A percentile compares a stretch with the other conserved stretches of the same genome.
phyloP scores from a whole-genome alignment of 2,888 invertebrate genomes.

The Sphaerophoria rueppellii region DNA sequence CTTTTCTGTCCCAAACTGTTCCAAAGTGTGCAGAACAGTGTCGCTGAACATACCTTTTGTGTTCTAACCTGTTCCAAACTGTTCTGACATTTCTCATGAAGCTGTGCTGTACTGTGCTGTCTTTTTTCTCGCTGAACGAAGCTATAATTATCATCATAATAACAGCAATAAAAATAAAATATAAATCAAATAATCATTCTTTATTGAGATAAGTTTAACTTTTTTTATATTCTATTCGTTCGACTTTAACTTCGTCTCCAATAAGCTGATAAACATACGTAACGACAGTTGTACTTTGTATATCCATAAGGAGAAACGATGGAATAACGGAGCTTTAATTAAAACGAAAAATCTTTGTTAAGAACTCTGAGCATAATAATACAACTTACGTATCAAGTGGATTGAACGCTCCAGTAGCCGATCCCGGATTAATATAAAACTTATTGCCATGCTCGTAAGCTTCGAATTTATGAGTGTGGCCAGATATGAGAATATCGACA shows the following conservation, averaged over 20 bases:
- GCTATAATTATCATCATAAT: too few relatives aligned
- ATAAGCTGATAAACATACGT: constrained; percentile 99
- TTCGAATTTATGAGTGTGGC: constrained; percentile 99
- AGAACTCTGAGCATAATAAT: neutral
- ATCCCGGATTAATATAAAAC: constrained; percentile 99
- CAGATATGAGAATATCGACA: constrained; percentile 99
- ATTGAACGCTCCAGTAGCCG: constrained; percentile 98
- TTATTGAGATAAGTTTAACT: too few relatives aligned
- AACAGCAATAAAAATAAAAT: too few relatives aligned
- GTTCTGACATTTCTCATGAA: too few relatives aligned
- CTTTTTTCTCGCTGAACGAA: too few relatives aligned
- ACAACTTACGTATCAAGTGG: constrained; percentile 91
- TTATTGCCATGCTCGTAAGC: constrained; percentile 99
- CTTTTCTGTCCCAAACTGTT: too few relatives aligned
- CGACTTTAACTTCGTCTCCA: constrained; percentile 99
- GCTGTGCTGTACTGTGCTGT: too few relatives aligned
- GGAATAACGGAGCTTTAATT: constrained; percentile 91
- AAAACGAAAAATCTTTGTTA: constrained; percentile 35
- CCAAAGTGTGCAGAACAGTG: too few relatives aligned
- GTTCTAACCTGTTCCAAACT: too few relatives aligned
- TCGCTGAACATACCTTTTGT: too few relatives aligned
- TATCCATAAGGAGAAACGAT: constrained; percentile 99
- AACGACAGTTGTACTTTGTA: constrained; percentile 98
- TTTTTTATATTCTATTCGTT: constrained; percentile 98
- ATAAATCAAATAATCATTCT: too few relatives aligned